A percentile compares a stretch with the other conserved stretches of the same genome.
Evolutionary conservation across 1,140 invertebrate genomes (phyloP).

Genomic region (Agrypnia vestita): DNA sequence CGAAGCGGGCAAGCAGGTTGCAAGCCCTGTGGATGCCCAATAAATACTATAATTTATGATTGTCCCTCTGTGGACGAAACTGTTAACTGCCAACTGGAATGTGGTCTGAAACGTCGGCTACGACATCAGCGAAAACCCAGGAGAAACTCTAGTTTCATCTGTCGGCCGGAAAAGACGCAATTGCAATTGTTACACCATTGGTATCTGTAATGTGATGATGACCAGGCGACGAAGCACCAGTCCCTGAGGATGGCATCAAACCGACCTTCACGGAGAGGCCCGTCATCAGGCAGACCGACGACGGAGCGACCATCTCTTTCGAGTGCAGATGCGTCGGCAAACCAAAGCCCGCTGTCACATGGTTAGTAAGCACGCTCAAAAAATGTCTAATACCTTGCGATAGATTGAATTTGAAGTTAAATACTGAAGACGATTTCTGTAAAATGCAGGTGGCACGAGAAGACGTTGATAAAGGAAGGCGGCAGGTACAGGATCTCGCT

Average conservation of each 20-base stretch:
- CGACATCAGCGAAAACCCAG: no score
- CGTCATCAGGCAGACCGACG: constrained; percentile 94
- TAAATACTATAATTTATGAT: no score
- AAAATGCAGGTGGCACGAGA: constrained; percentile 85
- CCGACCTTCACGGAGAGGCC: constrained; percentile 97
- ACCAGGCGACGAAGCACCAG: constrained; percentile 92
- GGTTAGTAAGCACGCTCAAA: constrained; percentile 81
- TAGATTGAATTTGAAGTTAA: background rate
- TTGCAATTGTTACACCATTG: background rate
- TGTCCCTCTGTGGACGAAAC: no score
- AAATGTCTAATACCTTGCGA: no score
- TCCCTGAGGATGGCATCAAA: constrained; percentile 91
- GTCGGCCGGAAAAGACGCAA: no score
- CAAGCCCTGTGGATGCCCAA: no score
- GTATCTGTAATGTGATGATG: constrained; percentile 38
- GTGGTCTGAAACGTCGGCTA: no score
- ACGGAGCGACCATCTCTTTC: constrained; percentile 93
- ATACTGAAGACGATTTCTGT: constrained; percentile 48
- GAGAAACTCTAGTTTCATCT: no score
- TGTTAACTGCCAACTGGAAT: no score
- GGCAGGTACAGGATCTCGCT: constrained; percentile 85
- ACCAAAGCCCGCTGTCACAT: constrained; percentile 91
- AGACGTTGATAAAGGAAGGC: constrained; percentile 84
- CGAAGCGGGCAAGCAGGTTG: no score
- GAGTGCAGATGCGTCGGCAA: constrained; percentile 96